Evolutionary conservation across 2,113 vertebrate species (phyloP).

Genomic region (Mus spicilegus): DNA sequence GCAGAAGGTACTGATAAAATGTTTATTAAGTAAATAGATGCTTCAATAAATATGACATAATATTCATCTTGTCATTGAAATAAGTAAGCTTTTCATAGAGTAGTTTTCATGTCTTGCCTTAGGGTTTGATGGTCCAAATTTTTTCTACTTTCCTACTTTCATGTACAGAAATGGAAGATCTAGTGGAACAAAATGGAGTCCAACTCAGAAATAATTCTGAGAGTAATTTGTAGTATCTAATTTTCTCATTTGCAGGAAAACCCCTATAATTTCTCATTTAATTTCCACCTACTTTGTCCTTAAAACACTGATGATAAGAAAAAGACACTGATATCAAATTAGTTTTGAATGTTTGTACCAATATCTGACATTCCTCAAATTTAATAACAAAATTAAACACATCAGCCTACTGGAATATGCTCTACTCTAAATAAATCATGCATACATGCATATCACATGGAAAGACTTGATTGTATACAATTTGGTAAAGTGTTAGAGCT

Average conservation of each 20-base stretch:
- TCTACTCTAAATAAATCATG: not conserved
- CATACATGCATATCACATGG: not conserved
- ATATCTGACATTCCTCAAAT: not conserved
- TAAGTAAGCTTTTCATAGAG: conserved; percentile 45
- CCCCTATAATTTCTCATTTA: not conserved
- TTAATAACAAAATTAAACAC: not conserved
- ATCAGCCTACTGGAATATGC: not conserved
- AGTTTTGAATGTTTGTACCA: conserved; percentile 5
- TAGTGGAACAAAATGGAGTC: not conserved
- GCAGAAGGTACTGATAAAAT: conserved; percentile 33
- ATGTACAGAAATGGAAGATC: not conserved
- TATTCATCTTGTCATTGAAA: not conserved
- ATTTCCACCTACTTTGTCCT: not conserved
- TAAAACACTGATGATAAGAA: conserved; percentile 39
- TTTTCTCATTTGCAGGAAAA: conserved; percentile 1
- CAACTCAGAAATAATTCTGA: conserved; percentile 32
- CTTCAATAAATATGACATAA: conserved; percentile 40
- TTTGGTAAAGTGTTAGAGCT: not conserved
- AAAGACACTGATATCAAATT: conserved; percentile 4
- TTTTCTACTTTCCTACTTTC: not conserved
- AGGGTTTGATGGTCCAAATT: not conserved
- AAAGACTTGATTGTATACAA: not conserved
- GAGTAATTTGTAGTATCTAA: not conserved
- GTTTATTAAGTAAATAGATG: conserved; percentile 49
- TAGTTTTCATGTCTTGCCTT: not conserved